Percentiles rank a stretch among this genome's conserved stretches.
These are phyloP conservation scores for Pteropus rufus DNA, from an alignment of 2,797 vertebrate species.

Conservation along the genomic window DNA sequence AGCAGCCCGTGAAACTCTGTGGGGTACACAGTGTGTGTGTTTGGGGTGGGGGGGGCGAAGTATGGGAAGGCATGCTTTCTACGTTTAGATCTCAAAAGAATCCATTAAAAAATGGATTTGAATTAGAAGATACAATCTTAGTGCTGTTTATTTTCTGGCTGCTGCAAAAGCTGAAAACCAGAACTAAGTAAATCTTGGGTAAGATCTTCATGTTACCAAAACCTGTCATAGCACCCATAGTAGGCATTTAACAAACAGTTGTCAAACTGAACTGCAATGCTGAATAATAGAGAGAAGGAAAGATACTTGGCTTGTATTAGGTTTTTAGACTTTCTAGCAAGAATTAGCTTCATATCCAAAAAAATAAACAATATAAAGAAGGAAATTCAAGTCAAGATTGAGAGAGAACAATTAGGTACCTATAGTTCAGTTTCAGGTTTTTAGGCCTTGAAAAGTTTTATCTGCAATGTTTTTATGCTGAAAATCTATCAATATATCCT, in stretches of 20 bases:
- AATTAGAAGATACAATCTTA: background rate
- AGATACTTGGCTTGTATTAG: background rate
- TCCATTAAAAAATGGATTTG: background rate
- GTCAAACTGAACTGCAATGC: background rate
- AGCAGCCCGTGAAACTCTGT: background rate
- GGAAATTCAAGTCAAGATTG: background rate
- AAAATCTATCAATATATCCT: background rate
- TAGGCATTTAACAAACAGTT: background rate
- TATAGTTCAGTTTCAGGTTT: background rate
- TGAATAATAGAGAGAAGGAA: background rate
- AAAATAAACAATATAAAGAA: background rate
- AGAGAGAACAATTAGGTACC: background rate
- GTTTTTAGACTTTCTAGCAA: background rate
- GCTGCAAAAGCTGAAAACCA: background rate
- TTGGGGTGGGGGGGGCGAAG: too few species aligned
- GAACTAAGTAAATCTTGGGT: background rate
- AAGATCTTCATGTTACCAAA: background rate
- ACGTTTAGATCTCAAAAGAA: background rate
- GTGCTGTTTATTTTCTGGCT: background rate
- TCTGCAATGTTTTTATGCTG: background rate
- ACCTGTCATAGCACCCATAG: background rate
- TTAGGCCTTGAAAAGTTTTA: background rate
- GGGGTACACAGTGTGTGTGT: too few species aligned
- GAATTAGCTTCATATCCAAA: background rate
- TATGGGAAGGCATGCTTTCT: accelerated